Percentiles rank a stretch among this genome's conserved stretches.
Evolutionary conservation across 2,888 invertebrate species (phyloP).

Genomic region (Drosophila meridionalis): DNA sequence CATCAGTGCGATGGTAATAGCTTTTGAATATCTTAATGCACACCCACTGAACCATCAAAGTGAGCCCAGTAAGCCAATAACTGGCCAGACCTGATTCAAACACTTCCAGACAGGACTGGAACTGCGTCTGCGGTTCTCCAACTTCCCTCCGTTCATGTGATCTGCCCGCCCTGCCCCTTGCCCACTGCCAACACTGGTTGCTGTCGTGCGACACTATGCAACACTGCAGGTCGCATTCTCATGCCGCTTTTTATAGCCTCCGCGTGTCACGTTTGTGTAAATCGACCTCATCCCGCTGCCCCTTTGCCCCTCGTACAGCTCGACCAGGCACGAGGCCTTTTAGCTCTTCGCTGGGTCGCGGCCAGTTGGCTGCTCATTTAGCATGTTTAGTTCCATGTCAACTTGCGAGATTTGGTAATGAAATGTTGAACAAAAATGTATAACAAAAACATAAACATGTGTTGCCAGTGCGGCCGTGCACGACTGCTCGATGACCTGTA

Average conservation of each 20-base stretch:
- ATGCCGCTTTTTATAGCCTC: conserved; percentile 57
- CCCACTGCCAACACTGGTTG: conserved; percentile 5
- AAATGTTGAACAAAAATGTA: conserved; percentile 40
- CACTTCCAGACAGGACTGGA: conserved; percentile 19
- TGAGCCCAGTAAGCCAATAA: conserved; percentile 14
- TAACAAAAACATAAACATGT: conserved; percentile 1
- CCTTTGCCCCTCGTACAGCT: background rate
- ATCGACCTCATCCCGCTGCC: conserved; percentile 27
- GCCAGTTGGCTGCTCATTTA: conserved; percentile 56
- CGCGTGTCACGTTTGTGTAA: conserved; percentile 74
- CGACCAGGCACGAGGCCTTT: background rate
- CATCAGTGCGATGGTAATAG: conserved; percentile 47
- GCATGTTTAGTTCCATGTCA: conserved; percentile 62
- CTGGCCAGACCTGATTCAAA: conserved; percentile 47
- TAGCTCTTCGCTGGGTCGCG: conserved; percentile 25
- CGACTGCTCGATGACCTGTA: conserved; percentile 12
- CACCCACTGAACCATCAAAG: conserved; percentile 52
- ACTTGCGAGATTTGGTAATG: conserved; percentile 57
- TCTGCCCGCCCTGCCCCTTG: background rate
- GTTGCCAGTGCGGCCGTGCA: background rate
- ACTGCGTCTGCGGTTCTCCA: background rate
- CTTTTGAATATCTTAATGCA: conserved; percentile 58
- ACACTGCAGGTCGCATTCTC: conserved; percentile 36
- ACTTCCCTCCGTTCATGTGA: too few relatives aligned
- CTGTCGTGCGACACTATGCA: conserved; percentile 54